Base-by-base conservation (phyloP, 2,113 vertebrate genomes). In the Bubo blakistoni region DNA sequence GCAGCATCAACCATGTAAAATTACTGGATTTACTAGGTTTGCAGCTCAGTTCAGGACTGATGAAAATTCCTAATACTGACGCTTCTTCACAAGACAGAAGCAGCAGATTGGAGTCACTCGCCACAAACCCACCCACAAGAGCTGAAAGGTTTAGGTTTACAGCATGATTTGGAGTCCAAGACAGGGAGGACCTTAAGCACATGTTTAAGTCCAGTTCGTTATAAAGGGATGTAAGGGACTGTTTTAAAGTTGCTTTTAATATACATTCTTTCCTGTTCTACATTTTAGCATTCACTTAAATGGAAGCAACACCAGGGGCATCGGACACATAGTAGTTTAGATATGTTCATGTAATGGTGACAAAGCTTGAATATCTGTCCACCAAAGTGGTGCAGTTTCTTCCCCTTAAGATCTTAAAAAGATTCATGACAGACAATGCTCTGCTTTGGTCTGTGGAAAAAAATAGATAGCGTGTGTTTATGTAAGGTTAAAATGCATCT, bases 21-120 rank as follows among this genome's bases (percentile, higher is more conserved):
- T 74, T 44, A 18, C 4, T 73, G 32, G 61, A 55, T n/a, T 51
- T 86, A 6, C 10, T 86, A 32, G n/a, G 4, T 80, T 82, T 80
- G n/a, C 36, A 72, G 22, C 40, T 95, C 58, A 32, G 44, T 47
- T 88, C 58, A 55, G 67, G 47, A 40, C 49, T 69, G 58, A 34
- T 73, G 54, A 72, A 83, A 69, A 69, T 63, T 92, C n/a, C 1
- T 88, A 51, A 46, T 71, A 34, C 9, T 88, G 44, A n/a, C 78
- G 32, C 5, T 86, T 67, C 25, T 74, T 74, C 80, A 38, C 54
- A 67, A 65, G 63, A 40, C 40, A 74, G 29, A 70, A 91, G 32
- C 26, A 54, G n/a, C 34, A 90, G 51, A 29, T 34, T 0, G 0
- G 26, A 57, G 36, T 57, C 77, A 42, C 51, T 67, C 0, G 0